Evolutionary conservation across 2,797 vertebrate species (phyloP).

Genomic region (Malacoctenus gilli): DNA sequence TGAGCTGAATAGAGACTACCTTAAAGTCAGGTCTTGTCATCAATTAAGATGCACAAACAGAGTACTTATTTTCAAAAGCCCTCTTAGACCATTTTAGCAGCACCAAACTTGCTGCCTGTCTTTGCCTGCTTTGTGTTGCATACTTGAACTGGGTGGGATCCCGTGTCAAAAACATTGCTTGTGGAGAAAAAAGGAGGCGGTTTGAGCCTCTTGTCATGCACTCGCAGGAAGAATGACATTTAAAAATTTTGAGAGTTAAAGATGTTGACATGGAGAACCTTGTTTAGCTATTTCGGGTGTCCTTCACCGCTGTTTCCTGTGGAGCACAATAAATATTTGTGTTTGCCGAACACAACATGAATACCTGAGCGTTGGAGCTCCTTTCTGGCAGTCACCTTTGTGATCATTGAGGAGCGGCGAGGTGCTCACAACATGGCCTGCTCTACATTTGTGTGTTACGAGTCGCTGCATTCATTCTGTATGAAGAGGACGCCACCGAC

Average conservation of each 20-base stretch:
- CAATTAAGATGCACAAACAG: too few species aligned
- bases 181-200: constrained; percentile 3
- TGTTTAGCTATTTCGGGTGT: constrained; percentile 50
- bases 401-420: constrained; percentile 6
- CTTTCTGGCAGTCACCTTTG: constrained; percentile 10
- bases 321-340: constrained; percentile 70
- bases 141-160: constrained; percentile 30
- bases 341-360: constrained; percentile 20
- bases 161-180: constrained; percentile 44
- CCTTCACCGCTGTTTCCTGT: constrained; percentile 26
- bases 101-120: neutral
- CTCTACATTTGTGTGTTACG: constrained; percentile 16
- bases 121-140: constrained; percentile 31
- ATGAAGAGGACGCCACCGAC: constrained; percentile 43
- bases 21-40: neutral
- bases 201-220: constrained; percentile 10
- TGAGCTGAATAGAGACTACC: neutral
- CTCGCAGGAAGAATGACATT: constrained; percentile 34
- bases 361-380: constrained; percentile 53
- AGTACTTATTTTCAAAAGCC: neutral
- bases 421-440: constrained; percentile 12
- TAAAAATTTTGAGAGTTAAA: constrained; percentile 22
- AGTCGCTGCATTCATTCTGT: constrained; percentile 51
- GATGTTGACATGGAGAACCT: constrained; percentile 39
- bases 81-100: neutral